A percentile compares a stretch with the other conserved stretches of the same genome.
These are phyloP conservation scores for Malaclemys terrapin DNA, from an alignment of 2,113 vertebrate species.

Conservation along the genomic window DNA sequence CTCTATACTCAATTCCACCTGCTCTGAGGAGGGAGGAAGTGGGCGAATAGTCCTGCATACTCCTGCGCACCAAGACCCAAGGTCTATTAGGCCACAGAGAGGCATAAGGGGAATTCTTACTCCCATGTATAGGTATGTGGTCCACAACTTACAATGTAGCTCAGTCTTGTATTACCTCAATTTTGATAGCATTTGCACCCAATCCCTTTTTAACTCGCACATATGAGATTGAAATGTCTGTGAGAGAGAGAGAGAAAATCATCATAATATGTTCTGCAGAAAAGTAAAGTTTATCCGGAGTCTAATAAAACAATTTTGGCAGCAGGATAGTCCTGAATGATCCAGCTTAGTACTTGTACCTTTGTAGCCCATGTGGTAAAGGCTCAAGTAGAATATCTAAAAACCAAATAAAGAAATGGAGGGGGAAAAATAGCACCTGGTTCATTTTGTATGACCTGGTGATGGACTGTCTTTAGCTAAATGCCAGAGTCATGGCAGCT, in stretches of 20 bases:
- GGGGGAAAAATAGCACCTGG: neutral
- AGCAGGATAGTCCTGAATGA: neutral
- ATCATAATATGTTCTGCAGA: neutral
- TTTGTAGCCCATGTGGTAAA: neutral
- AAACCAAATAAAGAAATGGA: neutral
- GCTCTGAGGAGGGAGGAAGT: neutral
- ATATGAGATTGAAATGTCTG: neutral
- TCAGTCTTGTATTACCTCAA: neutral
- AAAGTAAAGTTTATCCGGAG: neutral
- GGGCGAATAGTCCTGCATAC: neutral
- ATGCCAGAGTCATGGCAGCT: conserved; percentile 12
- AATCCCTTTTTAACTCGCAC: neutral
- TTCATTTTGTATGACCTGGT: neutral
- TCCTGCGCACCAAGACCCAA: neutral
- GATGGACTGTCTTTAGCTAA: neutral
- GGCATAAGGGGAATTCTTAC: neutral
- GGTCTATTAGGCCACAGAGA: neutral
- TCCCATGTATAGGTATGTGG: neutral
- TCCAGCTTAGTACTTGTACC: neutral
- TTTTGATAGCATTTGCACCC: neutral
- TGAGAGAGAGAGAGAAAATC: neutral
- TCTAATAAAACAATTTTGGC: neutral
- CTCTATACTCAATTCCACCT: neutral
- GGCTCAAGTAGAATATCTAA: neutral
- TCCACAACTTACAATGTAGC: neutral